Base-by-base conservation (phyloP, 2,797 vertebrate genomes). In the Amniataba percoides region DNA sequence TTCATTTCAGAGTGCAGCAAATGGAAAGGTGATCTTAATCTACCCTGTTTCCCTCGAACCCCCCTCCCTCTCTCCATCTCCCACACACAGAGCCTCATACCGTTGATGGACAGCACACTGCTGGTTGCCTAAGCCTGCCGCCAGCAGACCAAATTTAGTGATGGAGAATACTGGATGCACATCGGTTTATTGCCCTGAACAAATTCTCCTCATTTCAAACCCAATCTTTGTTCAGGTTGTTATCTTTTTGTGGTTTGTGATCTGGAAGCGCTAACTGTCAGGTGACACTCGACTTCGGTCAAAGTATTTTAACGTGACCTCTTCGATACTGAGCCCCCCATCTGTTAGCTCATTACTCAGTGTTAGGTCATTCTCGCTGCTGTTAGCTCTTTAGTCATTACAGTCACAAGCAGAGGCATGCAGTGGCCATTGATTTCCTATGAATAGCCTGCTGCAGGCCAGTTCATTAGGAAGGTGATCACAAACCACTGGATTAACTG, bases 1-100 rank as follows among this genome's bases (percentile, higher is more conserved):
- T 95, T 94, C 92, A 94, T 94, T 94, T 93, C 85, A 87, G 89
- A 93, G 88, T 88, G 87, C 85, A 87, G 93, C 92, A 94, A 94
- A 95, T 94, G 93, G 93, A 95, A 96, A 94, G 93, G 92, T 92
- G 91, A 95, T 95, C 93, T 94, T 95, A 94, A 94, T 95, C 93
- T 94, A 79, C 87, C 89, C 92, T 80, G 86, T 85, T 87, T 90
- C 88, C 81, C 85, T 84, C 81, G 69, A 73, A 68, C 70, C 61
- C 71, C 71, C 74, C 76, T 40, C 67, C 79, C 76, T 40, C 69
- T 69, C 74, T 74, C 79, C 79, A 82, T 89, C 87, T 93, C 90
- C 88, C 91, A 87, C 91, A 91, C 93, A 91, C 89, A 66, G 87
- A 75, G 86, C 78, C 86, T 87, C 84, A 77, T 61, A 72, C 57